Conservation (phyloP, 2,888 invertebrate species). For the Tetramorium bicarinatum region DNA sequence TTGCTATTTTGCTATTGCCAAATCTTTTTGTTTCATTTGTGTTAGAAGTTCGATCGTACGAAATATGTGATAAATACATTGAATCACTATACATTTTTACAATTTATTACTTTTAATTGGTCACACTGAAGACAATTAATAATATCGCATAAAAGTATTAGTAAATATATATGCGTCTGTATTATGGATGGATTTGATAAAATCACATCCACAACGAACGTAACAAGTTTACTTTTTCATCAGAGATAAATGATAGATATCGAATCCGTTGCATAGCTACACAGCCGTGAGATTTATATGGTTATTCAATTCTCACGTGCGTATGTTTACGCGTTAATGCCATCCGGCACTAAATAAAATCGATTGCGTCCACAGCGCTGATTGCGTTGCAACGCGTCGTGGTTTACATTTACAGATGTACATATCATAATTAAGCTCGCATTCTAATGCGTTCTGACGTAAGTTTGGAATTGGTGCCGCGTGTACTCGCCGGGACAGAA, state of each 20-base stretch:
- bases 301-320: conserved; percentile 15
- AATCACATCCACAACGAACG: conserved; percentile 15
- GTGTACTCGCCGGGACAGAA: conserved; percentile 36
- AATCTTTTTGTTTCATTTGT: not conserved
- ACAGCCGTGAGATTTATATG: conserved; percentile 69
- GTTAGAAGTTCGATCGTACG: not conserved
- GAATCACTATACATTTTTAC: not conserved
- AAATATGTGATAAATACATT: not conserved
- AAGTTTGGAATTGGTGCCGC: conserved; percentile 47
- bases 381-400: conserved; percentile 59
- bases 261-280: conserved; percentile 50
- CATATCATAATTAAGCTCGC: conserved; percentile 76
- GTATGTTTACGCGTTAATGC: conserved; percentile 56
- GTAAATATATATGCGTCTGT: not conserved
- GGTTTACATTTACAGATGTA: conserved; percentile 62
- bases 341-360: conserved; percentile 67
- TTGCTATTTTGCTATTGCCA: not conserved
- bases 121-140: not conserved
- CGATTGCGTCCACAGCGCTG: conserved; percentile 68
- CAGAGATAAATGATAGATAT: conserved; percentile 59
- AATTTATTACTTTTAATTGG: not conserved
- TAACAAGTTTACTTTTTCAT: conserved; percentile 68
- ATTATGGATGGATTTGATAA: not conserved
- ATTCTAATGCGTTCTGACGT: conserved; percentile 63
- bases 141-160: conserved; percentile 10